Evolutionary conservation across 2,797 vertebrate genomes (phyloP), one percentile per base, ranked within the genome.

Genomic region (Bucorvus abyssinicus): DNA sequence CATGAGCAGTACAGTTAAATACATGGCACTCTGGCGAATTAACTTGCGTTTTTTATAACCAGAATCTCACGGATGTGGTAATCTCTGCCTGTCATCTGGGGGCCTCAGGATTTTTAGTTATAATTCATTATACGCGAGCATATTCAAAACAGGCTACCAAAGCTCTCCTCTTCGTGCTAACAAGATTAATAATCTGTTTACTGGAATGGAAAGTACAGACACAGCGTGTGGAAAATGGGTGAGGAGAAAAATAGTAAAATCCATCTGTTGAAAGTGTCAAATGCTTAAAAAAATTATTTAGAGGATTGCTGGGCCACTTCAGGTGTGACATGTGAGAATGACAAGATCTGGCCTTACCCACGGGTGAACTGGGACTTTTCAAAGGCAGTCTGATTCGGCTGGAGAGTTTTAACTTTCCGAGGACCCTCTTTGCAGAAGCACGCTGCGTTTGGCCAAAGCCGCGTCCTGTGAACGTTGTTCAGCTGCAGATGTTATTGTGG

Each of bases 321-420:
- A 3, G 16, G 8, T 0, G 19, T 36, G 74, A 15, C 42, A 10
- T 2, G 6, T 0, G 6, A 27, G 76, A 29, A 10, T 36, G 60
- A 14, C 32, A 16, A 14, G 19, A 13, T 10, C 55, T 13, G 14
- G 32, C 49, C 44, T 29, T 3, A 34, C 12, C 32, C 53, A 22
- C 0, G 6, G 34, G n/a, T 18, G 38, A 20, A 12, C 26, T 6
- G 45, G 26, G 32, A 6, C 10, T 12, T 87, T 69, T 34, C 83
- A 44, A n/a, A 30, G 73, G 44, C 44, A 24, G 20, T 18, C 40
- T 38, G 14, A 1, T 36, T 34, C 68, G 7, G 12, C 27, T 30
- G 1, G 9, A 64, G 47, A 7, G 8, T 36, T 40, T 10, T 8
- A 44, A 5, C 69, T 50, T 32, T 11, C 15, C 59, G 6, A 12